Evolutionary conservation across 2,797 vertebrate species (phyloP).

Genomic region (Poeciliopsis infans): DNA sequence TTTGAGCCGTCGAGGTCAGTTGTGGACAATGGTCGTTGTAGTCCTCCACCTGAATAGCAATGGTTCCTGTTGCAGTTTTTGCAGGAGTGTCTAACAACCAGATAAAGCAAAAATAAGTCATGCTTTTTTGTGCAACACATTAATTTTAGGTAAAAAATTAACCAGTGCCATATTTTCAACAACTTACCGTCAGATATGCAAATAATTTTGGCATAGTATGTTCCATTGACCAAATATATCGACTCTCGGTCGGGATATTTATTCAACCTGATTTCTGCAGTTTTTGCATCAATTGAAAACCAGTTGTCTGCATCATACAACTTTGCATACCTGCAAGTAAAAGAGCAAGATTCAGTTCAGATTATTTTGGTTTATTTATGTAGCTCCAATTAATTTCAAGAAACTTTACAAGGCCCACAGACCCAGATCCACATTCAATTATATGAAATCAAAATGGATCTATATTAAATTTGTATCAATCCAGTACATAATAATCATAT

Average conservation of each 20-base stretch:
- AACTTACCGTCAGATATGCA: constrained; percentile 85
- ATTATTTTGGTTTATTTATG: background rate
- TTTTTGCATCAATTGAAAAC: constrained; percentile 84
- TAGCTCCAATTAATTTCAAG: background rate
- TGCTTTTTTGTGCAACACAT: background rate
- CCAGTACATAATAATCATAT: background rate
- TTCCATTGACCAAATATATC: constrained; percentile 79
- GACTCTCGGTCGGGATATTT: constrained; percentile 85
- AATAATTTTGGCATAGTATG: constrained; percentile 85
- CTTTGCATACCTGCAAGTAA: constrained; percentile 84
- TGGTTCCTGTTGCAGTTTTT: constrained; percentile 91
- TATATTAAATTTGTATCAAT: background rate
- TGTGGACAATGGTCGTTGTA: constrained; percentile 91
- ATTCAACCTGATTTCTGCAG: constrained; percentile 86
- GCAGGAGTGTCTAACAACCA: constrained; percentile 74
- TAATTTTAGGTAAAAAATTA: background rate
- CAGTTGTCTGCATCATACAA: constrained; percentile 82
- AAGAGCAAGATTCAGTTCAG: background rate
- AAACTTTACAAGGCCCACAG: background rate
- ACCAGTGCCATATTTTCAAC: background rate
- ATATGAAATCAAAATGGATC: background rate
- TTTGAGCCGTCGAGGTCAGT: constrained; percentile 72
- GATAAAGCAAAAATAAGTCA: background rate
- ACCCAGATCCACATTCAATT: background rate
- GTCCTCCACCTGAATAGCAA: constrained; percentile 87